Evolutionary conservation across 2,888 invertebrate genomes (phyloP), one percentile per base, ranked within the genome.

Genomic region (Drosophila atripex): DNA sequence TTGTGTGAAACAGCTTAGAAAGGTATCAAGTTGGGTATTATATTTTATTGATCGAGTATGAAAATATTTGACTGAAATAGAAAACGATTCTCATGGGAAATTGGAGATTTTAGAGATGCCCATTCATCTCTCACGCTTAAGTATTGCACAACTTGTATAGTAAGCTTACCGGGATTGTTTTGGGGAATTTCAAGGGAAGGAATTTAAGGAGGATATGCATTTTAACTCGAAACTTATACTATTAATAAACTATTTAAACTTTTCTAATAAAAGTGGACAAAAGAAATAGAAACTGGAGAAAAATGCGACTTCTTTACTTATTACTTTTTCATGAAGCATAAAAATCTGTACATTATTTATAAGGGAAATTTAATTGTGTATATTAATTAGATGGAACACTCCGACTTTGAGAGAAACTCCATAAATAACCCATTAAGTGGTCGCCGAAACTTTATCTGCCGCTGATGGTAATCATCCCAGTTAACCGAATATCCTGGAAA

Each of bases 391-490:
- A 63, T 53, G 63, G 38, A 39, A 39, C 63, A 54, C 60, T 60
- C 66, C 38, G 49, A 49, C 66, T 50, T 60, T 14, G 69, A 56
- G 49, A 70, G 64, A 70, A 72, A 65, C 71, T 85, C 75, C 54
- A 80, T 80, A 77, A 82, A 71, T 73, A 82, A 80, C 75, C 78
- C 79, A 80, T 80, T 80, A 78, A 79, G 61, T 70, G 50, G 47
- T 57, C 54, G 72, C 51, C n/a, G 53, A 71, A 70, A 79, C 77
- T 82, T 77, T 75, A 63, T 75, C 70, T 73, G 61, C 63, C 52
- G 61, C 43, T 71, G 71, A 71, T 75, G 61, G 76, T 54, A 70
- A 70, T 68, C 69, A 52, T 61, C 53, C 46, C 51, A 55, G 71
- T 61, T 61, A 61, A 61, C 53, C 46, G 49, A 50, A 53, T 32